A percentile compares a stretch with the other conserved stretches of the same genome.
These are phyloP conservation scores for Nemoura dubitans DNA, from an alignment of 2,888 invertebrate species.

Conservation along the genomic window DNA sequence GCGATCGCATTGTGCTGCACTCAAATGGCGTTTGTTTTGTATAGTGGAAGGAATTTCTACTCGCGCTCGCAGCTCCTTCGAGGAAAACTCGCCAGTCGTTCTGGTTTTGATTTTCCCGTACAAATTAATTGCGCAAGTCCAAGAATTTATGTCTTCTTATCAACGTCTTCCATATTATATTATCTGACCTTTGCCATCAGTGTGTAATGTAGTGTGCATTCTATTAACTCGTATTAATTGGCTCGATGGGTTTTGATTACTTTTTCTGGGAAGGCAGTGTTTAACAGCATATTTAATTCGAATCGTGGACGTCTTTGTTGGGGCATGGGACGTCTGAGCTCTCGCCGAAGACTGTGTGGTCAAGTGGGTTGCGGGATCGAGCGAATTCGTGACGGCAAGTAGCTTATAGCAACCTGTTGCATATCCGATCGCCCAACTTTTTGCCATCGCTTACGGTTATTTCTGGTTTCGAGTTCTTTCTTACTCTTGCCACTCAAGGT, in stretches of 20 bases:
- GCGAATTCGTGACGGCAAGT: neutral
- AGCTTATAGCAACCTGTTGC: neutral
- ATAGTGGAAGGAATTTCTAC: neutral
- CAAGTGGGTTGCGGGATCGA: neutral
- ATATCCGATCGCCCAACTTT: neutral
- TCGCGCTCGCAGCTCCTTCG: neutral
- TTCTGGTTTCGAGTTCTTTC: neutral
- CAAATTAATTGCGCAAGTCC: neutral
- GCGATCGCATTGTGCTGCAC: neutral
- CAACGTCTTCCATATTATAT: too few species aligned
- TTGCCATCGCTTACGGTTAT: neutral
- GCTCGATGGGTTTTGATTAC: neutral
- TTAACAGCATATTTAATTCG: neutral
- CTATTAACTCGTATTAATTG: neutral
- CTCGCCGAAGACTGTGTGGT: neutral
- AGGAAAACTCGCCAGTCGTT: neutral
- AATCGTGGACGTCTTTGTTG: neutral
- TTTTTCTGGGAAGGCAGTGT: neutral
- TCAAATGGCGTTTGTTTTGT: neutral
- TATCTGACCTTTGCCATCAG: neutral
- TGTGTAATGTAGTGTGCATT: neutral
- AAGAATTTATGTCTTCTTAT: neutral
- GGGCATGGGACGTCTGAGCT: neutral
- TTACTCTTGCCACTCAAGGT: neutral
- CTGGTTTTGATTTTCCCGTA: neutral